Evolutionary conservation across 2,113 vertebrate species (phyloP), one percentile per base, ranked within the genome.

Genomic region (Chiloscyllium plagiosum): DNA sequence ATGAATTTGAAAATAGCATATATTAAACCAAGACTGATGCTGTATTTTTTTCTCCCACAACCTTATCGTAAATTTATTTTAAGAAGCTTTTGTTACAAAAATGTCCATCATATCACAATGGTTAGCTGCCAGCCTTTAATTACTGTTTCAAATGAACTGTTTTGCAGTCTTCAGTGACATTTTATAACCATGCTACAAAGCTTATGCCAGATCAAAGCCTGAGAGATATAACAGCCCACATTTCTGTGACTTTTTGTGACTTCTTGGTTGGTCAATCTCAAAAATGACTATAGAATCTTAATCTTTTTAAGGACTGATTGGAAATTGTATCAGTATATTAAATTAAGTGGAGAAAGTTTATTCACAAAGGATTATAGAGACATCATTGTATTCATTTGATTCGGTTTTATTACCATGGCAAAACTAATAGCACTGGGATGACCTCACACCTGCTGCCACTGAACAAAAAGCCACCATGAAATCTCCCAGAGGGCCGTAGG

Each of bases 351-450:
- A 96, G 96, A 96, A 96, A 97, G 97, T 96, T 97, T 96, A 96
- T 89, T 96, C 96, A 96, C 94, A 98, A 98, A 98, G 97, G 97
- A 98, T 97, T 96, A 65, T 93, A 96, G 85, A 94, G 96, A 97
- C 97, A 96, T 96, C 97, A 95, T 97, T 97, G 97, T 97, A 96
- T 97, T 97, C 96, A 97, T 97, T 97, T 98, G 97, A 98, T 97
- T 97, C 96, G 96, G 97, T 98, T 98, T 98, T 97, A 97, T 98
- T 97, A 96, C 97, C 97, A 96, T 96, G 96, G 96, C 96, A 96
- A 96, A 97, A 97, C 97, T 98, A 98, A 98, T 97, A 98, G 97
- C 98, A 97, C 96, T 98, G 97, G 97, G 97, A 98, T 97, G 97
- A 97, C 97, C 98, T 98, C 97, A 97, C 97, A 98, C 96, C 97